Evolutionary conservation across 2,113 vertebrate genomes (phyloP).

Genomic region (Plestiodon gilberti): DNA sequence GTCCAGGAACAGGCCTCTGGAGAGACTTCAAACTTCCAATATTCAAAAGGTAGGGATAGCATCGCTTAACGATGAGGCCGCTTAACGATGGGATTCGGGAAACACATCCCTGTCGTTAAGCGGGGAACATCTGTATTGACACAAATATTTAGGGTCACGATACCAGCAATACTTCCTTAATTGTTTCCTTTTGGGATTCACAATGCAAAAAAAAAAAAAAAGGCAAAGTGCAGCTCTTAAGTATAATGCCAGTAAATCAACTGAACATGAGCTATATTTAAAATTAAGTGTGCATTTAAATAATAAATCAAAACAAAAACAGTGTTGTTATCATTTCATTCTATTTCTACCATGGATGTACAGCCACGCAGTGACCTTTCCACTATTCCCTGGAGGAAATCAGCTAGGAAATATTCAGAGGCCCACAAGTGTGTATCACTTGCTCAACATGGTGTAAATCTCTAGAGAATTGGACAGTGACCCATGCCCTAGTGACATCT

Average conservation of each 20-base stretch:
- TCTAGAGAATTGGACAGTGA: no score
- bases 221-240: background rate
- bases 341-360: background rate
- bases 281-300: background rate
- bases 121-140: no score
- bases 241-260: background rate
- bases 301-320: background rate
- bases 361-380: background rate
- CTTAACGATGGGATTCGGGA: no score
- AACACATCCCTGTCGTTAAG: no score
- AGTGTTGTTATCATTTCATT: background rate
- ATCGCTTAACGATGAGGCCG: no score
- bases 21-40: no score
- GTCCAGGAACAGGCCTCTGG: no score
- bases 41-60: no score
- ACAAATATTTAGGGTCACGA: background rate
- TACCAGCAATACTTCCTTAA: background rate
- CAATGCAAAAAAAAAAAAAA: background rate
- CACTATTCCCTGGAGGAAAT: background rate
- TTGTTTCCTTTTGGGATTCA: background rate
- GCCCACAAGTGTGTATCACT: background rate
- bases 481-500: no score
- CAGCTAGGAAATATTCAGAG: background rate
- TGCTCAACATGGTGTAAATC: background rate
- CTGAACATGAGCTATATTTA: background rate